Percentiles rank a stretch among this genome's conserved stretches.
These are phyloP conservation scores for Conistra vaccinii DNA, from an alignment of 2,888 invertebrate genomes.

Conservation along the genomic window DNA sequence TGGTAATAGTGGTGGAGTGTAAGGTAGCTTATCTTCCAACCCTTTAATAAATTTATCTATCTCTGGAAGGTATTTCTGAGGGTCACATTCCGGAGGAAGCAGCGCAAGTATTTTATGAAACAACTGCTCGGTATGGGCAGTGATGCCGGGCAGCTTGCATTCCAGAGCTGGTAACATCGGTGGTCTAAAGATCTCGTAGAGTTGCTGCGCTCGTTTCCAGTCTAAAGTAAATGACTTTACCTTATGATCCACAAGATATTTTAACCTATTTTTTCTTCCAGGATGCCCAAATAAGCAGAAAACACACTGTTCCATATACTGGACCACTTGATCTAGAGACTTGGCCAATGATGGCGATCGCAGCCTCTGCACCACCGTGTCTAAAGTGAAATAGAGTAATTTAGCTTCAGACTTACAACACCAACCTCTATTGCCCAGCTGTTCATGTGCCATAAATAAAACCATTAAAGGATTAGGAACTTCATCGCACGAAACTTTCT, in stretches of 20 bases:
- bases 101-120: slow-evolving; percentile 93
- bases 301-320: slow-evolving; percentile 95
- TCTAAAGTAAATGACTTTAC: slow-evolving; percentile 92
- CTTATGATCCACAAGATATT: slow-evolving; percentile 94
- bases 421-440: slow-evolving; percentile 94
- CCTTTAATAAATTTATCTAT: slow-evolving; percentile 93
- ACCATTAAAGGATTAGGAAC: slow-evolving; percentile 94
- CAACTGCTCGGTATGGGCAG: slow-evolving; percentile 94
- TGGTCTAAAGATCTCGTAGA: slow-evolving; percentile 96
- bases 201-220: slow-evolving; percentile 94
- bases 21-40: slow-evolving; percentile 89
- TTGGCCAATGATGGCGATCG: slow-evolving; percentile 92
- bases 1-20: slow-evolving; percentile 88
- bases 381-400: slow-evolving; percentile 94
- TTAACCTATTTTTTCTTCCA: slow-evolving; percentile 91
- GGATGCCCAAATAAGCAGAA: slow-evolving; percentile 97
- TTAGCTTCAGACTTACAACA: slow-evolving; percentile 95
- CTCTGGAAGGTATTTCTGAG: slow-evolving; percentile 91
- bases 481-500: slow-evolving; percentile 88
- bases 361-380: slow-evolving; percentile 93
- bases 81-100: slow-evolving; percentile 93
- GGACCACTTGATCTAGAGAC: slow-evolving; percentile 93
- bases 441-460: slow-evolving; percentile 96
- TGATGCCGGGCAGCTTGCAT: slow-evolving; percentile 93
- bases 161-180: slow-evolving; percentile 95